These are phyloP conservation scores for Lampropteryx suffumata DNA, from an alignment of 2,888 invertebrate species.

Conservation along the genomic window DNA sequence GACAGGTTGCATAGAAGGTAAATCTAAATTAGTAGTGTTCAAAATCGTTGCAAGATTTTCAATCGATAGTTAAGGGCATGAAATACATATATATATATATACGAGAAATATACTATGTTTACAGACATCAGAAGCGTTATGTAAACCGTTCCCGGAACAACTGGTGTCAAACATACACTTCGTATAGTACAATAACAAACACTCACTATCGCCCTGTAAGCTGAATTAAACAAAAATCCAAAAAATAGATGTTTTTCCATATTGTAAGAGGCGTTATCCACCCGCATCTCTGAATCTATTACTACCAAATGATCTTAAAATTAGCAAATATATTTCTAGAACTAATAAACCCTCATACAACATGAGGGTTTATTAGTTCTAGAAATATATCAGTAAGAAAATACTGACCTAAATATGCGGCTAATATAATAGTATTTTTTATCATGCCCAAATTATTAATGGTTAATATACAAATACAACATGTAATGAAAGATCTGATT, in stretches of 20 bases:
- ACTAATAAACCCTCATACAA: too few species aligned
- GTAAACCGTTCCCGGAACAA: not conserved
- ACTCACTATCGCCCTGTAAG: not conserved
- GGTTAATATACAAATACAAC: not conserved
- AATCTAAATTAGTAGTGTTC: not conserved
- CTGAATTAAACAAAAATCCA: not conserved
- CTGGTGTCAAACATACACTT: not conserved
- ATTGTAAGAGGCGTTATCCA: not conserved
- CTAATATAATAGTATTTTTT: not conserved
- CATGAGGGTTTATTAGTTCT: not conserved
- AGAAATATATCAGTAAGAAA: not conserved
- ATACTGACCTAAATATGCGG: not conserved
- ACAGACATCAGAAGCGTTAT: not conserved
- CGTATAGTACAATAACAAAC: not conserved
- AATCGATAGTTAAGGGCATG: not conserved
- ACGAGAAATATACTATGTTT: not conserved
- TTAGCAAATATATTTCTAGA: too few species aligned
- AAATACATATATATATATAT: not conserved
- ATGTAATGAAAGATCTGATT: not conserved
- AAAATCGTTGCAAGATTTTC: slow-evolving; percentile 3
- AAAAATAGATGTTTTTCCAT: not conserved
- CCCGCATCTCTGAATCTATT: not conserved
- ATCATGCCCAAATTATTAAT: not conserved
- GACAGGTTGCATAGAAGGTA: not conserved
- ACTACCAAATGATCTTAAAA: not conserved